Evolutionary conservation across 2,113 vertebrate species (phyloP).

Genomic region (Eclectus roratus): DNA sequence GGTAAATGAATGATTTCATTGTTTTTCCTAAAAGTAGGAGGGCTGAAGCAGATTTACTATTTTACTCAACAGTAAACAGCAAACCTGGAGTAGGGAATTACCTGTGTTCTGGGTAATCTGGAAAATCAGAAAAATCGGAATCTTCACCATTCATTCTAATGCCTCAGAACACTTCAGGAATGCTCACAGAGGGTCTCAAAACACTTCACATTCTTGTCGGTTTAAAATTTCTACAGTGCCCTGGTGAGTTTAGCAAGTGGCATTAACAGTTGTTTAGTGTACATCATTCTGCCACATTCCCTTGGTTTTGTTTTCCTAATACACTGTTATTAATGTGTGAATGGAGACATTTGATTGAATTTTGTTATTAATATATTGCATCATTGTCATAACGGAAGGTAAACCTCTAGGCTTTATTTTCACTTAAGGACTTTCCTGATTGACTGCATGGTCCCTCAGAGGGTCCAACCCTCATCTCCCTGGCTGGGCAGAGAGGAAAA

Average conservation of each 20-base stretch:
- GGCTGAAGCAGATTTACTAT: not conserved
- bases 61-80: no score
- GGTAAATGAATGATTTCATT: not conserved
- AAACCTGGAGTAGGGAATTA: not conserved
- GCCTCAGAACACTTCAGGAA: not conserved
- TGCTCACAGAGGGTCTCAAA: not conserved
- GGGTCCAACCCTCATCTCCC: not conserved
- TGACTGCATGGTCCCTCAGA: not conserved
- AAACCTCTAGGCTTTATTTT: not conserved
- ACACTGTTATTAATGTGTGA: not conserved
- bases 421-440: not conserved
- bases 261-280: not conserved
- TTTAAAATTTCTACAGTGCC: not conserved
- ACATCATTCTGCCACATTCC: not conserved
- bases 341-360: not conserved
- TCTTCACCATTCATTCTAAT: not conserved
- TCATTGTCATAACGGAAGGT: not conserved
- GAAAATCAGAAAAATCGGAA: not conserved
- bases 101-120: not conserved
- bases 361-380: not conserved
- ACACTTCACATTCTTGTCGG: not conserved
- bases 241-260: not conserved
- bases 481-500: not conserved
- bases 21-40: not conserved
- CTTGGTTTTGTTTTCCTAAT: not conserved